phyloP scores from a whole-genome alignment of 2,797 vertebrate species.

The Tenualosa thibaudeaui region DNA sequence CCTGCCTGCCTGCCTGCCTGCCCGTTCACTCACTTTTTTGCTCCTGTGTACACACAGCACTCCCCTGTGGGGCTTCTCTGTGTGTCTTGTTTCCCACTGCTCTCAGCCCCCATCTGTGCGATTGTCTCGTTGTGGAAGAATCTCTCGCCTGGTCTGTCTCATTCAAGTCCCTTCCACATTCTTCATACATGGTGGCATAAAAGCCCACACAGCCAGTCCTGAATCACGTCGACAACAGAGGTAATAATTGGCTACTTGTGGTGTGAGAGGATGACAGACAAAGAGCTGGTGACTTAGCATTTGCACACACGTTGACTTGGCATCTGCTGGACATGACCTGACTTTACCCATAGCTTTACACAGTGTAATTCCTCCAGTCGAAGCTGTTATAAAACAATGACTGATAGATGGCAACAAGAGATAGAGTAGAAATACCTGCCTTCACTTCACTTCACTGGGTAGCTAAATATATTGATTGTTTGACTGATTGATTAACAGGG shows the following conservation, averaged over 20 bases:
- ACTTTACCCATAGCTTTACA: not conserved
- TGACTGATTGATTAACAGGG: not conserved
- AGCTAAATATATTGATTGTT: not conserved
- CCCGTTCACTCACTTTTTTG: too few species aligned
- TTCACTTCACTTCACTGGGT: not conserved
- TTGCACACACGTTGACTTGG: not conserved
- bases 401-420: not conserved
- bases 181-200: not conserved
- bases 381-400: not conserved
- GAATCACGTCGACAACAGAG: not conserved
- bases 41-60: slow-evolving; percentile 58
- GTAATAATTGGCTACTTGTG: too few species aligned
- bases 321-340: not conserved
- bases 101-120: slow-evolving; percentile 57
- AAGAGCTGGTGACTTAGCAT: not conserved
- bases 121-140: slow-evolving; percentile 53
- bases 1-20: too few species aligned
- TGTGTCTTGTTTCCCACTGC: slow-evolving; percentile 61
- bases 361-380: not conserved
- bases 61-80: slow-evolving; percentile 65
- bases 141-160: slow-evolving; percentile 35
- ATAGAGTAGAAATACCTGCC: not conserved
- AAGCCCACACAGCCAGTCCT: not conserved
- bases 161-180: not conserved
- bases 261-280: not conserved